Evolutionary conservation across 2,888 invertebrate species (phyloP).

Genomic region (Tachystola acroxantha): DNA sequence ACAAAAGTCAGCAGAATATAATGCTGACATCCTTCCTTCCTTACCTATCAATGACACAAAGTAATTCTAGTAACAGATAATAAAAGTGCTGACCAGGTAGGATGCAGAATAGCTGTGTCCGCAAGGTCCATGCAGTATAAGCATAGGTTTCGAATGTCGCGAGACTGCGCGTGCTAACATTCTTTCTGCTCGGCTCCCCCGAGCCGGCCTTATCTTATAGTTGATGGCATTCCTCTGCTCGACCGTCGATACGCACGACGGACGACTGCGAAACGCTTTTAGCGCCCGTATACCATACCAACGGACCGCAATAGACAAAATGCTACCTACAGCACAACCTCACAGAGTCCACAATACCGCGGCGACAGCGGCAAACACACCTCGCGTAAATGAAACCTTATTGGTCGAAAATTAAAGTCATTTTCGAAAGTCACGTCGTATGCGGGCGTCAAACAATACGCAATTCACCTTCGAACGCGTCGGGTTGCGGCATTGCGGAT

Average conservation of each 20-base stretch:
- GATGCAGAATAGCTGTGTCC: slow-evolving; percentile 9
- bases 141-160: slow-evolving; percentile 41
- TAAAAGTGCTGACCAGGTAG: no score
- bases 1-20: background rate
- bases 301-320: slow-evolving; percentile 22
- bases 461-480: slow-evolving; percentile 77
- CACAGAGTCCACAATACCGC: slow-evolving; percentile 27
- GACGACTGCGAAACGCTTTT: slow-evolving; percentile 76
- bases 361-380: slow-evolving; percentile 20
- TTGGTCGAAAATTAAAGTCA: slow-evolving; percentile 61
- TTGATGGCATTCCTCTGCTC: slow-evolving; percentile 73
- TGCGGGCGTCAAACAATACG: slow-evolving; percentile 75
- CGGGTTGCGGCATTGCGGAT: slow-evolving; percentile 77
- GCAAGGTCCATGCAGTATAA: slow-evolving; percentile 13
- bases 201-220: slow-evolving; percentile 67
- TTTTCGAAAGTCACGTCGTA: slow-evolving; percentile 67
- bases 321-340: slow-evolving; percentile 21
- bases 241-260: slow-evolving; percentile 71
- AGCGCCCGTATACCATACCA: slow-evolving; percentile 58
- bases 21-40: background rate
- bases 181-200: slow-evolving; percentile 45
- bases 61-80: no score
- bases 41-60: no score
- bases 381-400: slow-evolving; percentile 67
- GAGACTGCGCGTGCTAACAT: slow-evolving; percentile 36